phyloP scores from a whole-genome alignment of 2,113 vertebrate genomes.

The Galbula dea region DNA sequence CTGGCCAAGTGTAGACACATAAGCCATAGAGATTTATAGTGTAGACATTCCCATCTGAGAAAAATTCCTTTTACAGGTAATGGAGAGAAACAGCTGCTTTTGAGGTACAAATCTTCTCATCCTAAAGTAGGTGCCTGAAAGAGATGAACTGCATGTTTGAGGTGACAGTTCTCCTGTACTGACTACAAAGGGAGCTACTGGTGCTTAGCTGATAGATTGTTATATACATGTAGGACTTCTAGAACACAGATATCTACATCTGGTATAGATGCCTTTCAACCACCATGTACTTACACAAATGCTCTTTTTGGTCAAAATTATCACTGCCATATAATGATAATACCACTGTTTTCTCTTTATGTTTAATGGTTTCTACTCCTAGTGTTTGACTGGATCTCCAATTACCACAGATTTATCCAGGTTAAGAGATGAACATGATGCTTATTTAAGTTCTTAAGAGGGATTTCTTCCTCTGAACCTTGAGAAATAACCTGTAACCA shows the following conservation, averaged over 20 bases:
- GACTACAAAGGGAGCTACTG: neutral
- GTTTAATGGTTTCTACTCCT: neutral
- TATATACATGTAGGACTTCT: neutral
- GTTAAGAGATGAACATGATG: neutral
- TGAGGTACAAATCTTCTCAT: constrained; percentile 13
- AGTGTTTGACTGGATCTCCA: neutral
- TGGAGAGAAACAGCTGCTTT: constrained; percentile 18
- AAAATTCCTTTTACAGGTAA: constrained; percentile 33
- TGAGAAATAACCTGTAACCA: neutral
- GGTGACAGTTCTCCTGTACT: neutral
- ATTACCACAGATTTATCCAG: neutral
- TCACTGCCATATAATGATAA: neutral
- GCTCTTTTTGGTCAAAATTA: neutral
- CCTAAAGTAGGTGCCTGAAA: neutral
- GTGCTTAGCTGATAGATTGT: neutral
- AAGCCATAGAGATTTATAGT: constrained; percentile 27
- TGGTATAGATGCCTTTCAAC: neutral
- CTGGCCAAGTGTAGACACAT: neutral
- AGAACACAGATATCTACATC: neutral
- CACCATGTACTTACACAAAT: neutral
- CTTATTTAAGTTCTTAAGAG: neutral
- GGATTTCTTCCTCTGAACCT: neutral
- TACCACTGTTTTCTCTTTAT: neutral
- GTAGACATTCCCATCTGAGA: neutral
- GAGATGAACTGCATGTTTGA: neutral